Conservation (phyloP, 1,140 invertebrate species). For the Caenorhabditis briggsae region DNA sequence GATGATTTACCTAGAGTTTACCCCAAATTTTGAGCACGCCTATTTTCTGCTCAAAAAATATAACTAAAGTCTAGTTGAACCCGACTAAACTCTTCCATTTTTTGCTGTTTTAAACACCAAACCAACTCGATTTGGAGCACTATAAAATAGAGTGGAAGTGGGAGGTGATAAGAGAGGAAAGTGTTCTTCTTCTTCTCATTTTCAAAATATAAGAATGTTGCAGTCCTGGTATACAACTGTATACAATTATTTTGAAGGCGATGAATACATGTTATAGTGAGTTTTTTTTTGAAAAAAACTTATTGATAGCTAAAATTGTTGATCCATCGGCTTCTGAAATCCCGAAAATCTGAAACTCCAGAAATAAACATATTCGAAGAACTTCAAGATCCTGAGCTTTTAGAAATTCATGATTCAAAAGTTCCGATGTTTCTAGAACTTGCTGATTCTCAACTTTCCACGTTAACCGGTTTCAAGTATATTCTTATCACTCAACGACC, state of each 20-base stretch:
- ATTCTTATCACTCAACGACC: too few species aligned
- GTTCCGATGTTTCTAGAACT: too few species aligned
- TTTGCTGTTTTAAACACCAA: neutral
- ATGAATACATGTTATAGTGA: constrained; percentile 42
- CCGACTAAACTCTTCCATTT: neutral
- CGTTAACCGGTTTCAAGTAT: too few species aligned
- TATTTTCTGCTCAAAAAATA: neutral
- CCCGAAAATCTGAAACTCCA: too few species aligned
- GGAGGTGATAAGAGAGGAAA: neutral
- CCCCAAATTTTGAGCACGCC: neutral
- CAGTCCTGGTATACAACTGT: neutral
- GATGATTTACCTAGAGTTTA: neutral
- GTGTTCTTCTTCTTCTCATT: neutral
- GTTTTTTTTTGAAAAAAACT: neutral
- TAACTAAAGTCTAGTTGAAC: neutral
- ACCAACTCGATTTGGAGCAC: neutral
- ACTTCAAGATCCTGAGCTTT: too few species aligned
- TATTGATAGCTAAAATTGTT: too few species aligned
- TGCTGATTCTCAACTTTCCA: too few species aligned
- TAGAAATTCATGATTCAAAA: too few species aligned
- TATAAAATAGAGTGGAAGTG: constrained; percentile 2
- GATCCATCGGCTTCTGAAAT: neutral
- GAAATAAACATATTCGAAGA: too few species aligned
- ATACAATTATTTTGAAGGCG: neutral
- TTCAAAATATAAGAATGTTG: neutral